phyloP scores from a whole-genome alignment of 2,797 vertebrate genomes.

The Acanthurus lineatus region DNA sequence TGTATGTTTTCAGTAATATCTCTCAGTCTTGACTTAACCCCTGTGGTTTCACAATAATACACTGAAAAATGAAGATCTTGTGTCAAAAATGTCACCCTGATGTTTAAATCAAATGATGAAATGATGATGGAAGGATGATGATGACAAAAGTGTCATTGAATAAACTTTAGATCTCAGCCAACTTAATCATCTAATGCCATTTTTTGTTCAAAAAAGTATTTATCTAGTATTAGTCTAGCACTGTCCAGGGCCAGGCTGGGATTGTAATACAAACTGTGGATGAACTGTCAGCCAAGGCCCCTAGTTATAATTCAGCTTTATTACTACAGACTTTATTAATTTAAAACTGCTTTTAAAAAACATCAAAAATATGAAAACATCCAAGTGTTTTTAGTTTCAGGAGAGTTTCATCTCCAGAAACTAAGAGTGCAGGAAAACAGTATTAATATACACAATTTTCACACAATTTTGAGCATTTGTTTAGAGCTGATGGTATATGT shows the following conservation, averaged over 20 bases:
- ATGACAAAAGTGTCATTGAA: not conserved
- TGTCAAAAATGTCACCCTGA: not conserved
- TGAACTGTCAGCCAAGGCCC: not conserved
- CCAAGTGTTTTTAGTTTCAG: not conserved
- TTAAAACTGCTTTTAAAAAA: not conserved
- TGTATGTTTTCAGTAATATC: not conserved
- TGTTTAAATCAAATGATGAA: not conserved
- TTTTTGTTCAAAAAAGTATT: too few species aligned
- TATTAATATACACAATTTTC: too few species aligned
- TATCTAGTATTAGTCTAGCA: too few species aligned
- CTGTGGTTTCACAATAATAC: not conserved
- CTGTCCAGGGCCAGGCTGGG: not conserved
- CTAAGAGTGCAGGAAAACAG: not conserved
- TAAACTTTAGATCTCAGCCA: too few species aligned
- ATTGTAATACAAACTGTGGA: not conserved
- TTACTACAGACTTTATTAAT: too few species aligned
- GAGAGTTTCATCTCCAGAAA: not conserved
- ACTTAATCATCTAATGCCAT: too few species aligned
- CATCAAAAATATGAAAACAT: too few species aligned
- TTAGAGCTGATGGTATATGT: too few species aligned
- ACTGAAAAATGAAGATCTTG: conserved; percentile 5
- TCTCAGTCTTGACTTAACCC: not conserved
- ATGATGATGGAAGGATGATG: not conserved
- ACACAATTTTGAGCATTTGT: too few species aligned
- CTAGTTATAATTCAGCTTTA: too few species aligned